Evolutionary conservation across 2,888 invertebrate genomes (phyloP), one percentile per base, ranked within the genome.

Genomic region (Endotricha flammealis): DNA sequence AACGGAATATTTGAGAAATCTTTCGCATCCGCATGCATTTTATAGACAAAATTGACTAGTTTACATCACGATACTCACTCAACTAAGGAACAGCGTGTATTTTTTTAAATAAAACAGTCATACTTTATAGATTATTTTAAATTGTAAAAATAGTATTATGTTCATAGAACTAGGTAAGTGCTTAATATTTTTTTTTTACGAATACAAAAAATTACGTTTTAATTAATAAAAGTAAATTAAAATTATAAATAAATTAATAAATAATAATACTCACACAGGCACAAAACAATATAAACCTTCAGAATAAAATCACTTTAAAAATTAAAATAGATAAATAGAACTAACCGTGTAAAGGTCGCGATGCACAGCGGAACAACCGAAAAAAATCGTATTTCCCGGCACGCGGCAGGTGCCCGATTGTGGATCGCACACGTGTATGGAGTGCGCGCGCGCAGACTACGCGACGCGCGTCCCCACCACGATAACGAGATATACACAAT

Each of bases 391-490:
- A 2, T 20, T 20, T 20, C 20, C 20, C 20, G 20, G 6, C n/a
- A 4, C 20, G 20, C n/a, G 20, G n/a, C 20, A 20, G 20, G 20
- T 20, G 20, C 2, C 3, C 3, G 6, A 20, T 20, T 2, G 3
- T 20, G 20, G 7, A 20, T 20, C 33, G 27, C 37, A 31, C 39
- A 32, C 33, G 33, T 38, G 38, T 41, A 39, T 42, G 27, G 39
- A 12, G 25, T 38, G 50, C 42, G 42, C 45, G 22, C 16, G 41
- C 49, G 44, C 49, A 46, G 44, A 36, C 44, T 39, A 41, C 35
- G 44, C 39, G 33, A 32, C 29, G 32, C 39, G 36, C 38, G 33
- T 34, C 38, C 34, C 42, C 14, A 29, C 23, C 23, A 25, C 34
- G 25, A 25, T 13, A 34, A 16, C 32, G 16, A 33, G 6, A 8